Evolutionary conservation across 2,113 vertebrate genomes (phyloP), one percentile per base, ranked within the genome.

Genomic region (Phasianus colchicus): DNA sequence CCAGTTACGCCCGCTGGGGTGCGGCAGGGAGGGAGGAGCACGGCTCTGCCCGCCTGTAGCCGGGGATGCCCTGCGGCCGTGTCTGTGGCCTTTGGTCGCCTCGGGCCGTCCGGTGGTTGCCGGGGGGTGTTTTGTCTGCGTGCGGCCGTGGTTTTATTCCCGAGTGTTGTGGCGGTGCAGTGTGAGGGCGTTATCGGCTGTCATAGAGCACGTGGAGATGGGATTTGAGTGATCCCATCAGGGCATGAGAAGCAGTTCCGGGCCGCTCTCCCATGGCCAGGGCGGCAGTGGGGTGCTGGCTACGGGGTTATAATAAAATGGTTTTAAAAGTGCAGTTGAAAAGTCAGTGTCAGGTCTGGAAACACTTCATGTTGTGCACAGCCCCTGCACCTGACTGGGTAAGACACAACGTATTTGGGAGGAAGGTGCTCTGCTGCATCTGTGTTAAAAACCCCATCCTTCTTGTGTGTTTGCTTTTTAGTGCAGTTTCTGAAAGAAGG

Each of bases 241-340:
- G 21, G 66, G 52, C 40, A 1, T 3, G 32, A 30, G 30, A 21
- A 5, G 3, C 12, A 8, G 8, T n/a, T 9, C 11, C 4, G 12
- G 12, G 3, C 16, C 7, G 10, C 24, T 34, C 17, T 52, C 74
- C 74, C 4, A 12, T 27, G 1, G 3, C 19, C n/a, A 1, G 55
- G 69, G 11, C 24, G 32, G n/a, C 32, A 3, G 43, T 15, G 60
- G 30, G 6, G 40, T 29, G 52, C 42, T 43, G 74, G 38, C 11
- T 8, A 1, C 3, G 29, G 7, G 25, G 1, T 22, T 43, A 13
- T 14, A 13, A 5, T 0, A 61, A 42, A 2, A 27, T 27, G 50
- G 21, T 48, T 50, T 52, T 52, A 9, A 0, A 7, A 13, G 36
- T 3, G 52, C 4, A 0, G 16, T 6, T 2, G 6, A 6, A 25